These are phyloP conservation scores for Chascanopsetta lugubris DNA, from an alignment of 2,113 vertebrate genomes.

Conservation along the genomic window DNA sequence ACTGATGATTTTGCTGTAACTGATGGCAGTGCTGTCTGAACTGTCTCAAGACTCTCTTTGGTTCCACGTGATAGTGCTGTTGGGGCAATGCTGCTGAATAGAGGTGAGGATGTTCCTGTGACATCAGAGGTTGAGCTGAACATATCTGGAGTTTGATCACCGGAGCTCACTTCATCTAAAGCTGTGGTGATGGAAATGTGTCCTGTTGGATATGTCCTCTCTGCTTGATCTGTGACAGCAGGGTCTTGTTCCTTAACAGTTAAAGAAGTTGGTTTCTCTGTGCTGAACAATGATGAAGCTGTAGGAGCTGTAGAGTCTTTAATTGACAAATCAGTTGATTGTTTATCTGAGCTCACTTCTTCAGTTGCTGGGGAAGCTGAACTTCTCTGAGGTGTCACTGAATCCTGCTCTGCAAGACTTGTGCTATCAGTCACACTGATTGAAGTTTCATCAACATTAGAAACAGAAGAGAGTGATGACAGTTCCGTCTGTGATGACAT, in stretches of 20 bases:
- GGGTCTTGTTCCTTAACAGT: too few relatives aligned
- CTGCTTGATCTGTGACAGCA: too few relatives aligned
- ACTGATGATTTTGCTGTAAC: not conserved
- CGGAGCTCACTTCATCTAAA: constrained; percentile 25
- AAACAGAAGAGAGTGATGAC: too few relatives aligned
- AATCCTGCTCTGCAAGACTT: not conserved
- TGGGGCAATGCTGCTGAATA: not conserved
- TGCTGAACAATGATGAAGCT: constrained; percentile 14
- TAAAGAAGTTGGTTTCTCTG: constrained; percentile 17
- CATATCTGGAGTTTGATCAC: constrained; percentile 12
- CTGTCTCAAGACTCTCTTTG: not conserved
- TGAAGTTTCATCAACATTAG: not conserved
- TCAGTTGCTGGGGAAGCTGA: not conserved
- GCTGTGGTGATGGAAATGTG: too few relatives aligned
- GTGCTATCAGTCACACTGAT: not conserved
- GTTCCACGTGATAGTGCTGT: not conserved
- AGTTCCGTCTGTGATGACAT: not conserved
- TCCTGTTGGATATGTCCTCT: too few relatives aligned
- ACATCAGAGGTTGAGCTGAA: not conserved
- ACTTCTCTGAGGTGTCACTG: not conserved
- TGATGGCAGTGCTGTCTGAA: not conserved
- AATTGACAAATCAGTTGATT: not conserved
- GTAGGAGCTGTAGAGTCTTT: not conserved
- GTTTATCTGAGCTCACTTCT: not conserved
- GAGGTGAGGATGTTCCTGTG: not conserved